phyloP scores from a whole-genome alignment of 2,888 invertebrate species.

The Palloptera scutellata region DNA sequence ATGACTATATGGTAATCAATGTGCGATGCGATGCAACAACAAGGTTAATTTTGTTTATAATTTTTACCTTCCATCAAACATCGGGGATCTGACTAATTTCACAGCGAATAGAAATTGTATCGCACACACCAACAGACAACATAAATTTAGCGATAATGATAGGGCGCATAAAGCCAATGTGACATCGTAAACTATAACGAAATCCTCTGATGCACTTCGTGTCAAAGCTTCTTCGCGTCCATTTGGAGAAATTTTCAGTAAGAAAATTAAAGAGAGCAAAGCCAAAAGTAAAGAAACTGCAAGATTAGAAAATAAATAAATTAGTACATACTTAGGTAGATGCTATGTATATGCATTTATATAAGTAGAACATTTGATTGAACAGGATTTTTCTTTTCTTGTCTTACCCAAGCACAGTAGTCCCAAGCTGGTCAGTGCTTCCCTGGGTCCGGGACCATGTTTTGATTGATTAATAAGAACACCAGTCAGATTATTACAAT shows the following conservation, averaged over 20 bases:
- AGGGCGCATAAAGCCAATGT: constrained; percentile 89
- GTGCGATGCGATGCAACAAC: too few relatives aligned
- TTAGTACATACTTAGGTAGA: background rate
- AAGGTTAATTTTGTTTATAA: too few relatives aligned
- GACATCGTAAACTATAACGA: constrained; percentile 89
- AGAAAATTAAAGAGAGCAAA: constrained; percentile 82
- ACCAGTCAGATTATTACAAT: constrained; percentile 47
- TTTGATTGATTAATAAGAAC: constrained; percentile 48
- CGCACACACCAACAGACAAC: constrained; percentile 91
- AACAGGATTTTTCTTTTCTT: background rate
- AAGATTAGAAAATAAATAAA: constrained; percentile 33
- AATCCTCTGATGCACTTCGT: constrained; percentile 76
- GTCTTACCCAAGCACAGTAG: constrained; percentile 75
- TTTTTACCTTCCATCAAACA: constrained; percentile 74
- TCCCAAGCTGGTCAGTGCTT: constrained; percentile 85
- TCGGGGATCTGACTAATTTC: constrained; percentile 86
- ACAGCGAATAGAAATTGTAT: constrained; percentile 94
- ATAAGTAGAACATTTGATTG: too few relatives aligned
- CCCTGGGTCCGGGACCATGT: constrained; percentile 73
- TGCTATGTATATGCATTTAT: too few relatives aligned
- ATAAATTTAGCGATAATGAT: constrained; percentile 86
- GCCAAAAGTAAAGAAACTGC: constrained; percentile 82
- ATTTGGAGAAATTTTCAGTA: constrained; percentile 80
- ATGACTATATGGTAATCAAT: too few relatives aligned
- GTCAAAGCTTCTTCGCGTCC: constrained; percentile 64